Conservation (phyloP, 2,113 vertebrate species). For the Phocoena phocoena region DNA sequence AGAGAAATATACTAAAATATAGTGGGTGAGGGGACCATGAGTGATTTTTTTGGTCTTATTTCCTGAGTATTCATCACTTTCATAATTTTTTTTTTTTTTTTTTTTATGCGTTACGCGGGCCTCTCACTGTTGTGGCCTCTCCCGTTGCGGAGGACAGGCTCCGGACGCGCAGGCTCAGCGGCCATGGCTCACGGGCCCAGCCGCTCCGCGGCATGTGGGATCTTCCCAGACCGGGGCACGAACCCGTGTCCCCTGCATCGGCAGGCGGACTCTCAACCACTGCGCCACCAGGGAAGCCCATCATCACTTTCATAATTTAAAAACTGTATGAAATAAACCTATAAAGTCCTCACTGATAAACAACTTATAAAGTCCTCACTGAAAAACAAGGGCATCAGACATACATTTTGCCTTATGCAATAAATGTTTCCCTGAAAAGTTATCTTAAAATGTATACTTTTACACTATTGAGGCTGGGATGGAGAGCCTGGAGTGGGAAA, state of each 20-base stretch:
- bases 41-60: constrained; percentile 8
- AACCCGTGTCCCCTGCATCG: too few species aligned
- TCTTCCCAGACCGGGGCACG: too few species aligned
- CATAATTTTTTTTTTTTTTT: too few species aligned
- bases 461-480: not conserved
- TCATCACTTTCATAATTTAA: too few species aligned
- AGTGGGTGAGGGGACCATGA: not conserved
- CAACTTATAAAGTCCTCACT: not conserved
- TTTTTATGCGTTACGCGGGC: too few species aligned
- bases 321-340: not conserved
- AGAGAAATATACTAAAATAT: not conserved
- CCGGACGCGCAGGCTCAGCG: too few species aligned
- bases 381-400: constrained; percentile 12
- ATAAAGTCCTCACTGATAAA: not conserved
- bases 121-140: too few species aligned
- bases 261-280: too few species aligned
- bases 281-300: too few species aligned
- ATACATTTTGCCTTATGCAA: not conserved
- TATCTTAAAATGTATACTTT: not conserved
- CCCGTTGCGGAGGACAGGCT: too few species aligned
- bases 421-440: not conserved
- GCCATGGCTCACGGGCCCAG: too few species aligned
- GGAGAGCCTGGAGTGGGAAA: not conserved
- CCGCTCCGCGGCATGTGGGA: too few species aligned
- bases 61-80: not conserved